These are phyloP conservation scores for Ophioninae sp. DNA, from an alignment of 2,888 invertebrate species.

Conservation along the genomic window DNA sequence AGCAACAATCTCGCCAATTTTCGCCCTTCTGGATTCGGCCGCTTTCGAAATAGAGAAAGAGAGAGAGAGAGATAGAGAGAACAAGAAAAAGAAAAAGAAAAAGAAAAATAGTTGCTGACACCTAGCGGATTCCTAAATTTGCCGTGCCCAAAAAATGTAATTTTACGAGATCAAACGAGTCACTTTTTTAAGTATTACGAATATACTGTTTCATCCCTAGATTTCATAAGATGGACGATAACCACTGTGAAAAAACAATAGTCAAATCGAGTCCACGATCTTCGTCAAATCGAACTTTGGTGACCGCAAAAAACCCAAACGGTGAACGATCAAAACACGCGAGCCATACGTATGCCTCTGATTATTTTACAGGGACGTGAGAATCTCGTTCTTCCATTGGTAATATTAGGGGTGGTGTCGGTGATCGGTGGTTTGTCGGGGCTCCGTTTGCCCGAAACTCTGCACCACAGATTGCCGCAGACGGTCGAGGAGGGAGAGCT, in stretches of 20 bases:
- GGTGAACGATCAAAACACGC: neutral
- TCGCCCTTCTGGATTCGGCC: neutral
- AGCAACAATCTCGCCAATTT: neutral
- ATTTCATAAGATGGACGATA: neutral
- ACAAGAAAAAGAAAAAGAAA: neutral
- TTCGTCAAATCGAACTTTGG: neutral
- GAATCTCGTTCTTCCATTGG: constrained; percentile 90
- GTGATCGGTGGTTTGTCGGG: constrained; percentile 91
- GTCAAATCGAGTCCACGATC: neutral
- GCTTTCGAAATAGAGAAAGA: neutral
- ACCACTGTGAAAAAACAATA: neutral
- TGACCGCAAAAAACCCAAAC: neutral
- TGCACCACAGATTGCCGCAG: constrained; percentile 91
- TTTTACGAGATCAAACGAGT: neutral
- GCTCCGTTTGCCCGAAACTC: constrained; percentile 91
- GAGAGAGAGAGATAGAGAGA: neutral
- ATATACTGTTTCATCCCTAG: neutral
- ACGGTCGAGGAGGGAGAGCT: constrained; percentile 94
- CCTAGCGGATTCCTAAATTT: neutral
- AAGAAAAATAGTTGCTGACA: neutral
- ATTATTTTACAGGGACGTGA: constrained; percentile 87
- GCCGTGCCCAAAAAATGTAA: too few relatives aligned
- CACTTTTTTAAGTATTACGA: too few relatives aligned
- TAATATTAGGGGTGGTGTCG: constrained; percentile 92
- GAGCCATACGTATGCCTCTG: neutral